Evolutionary conservation across 1,140 invertebrate genomes (phyloP).

Genomic region (Anagrus nilaparvatae): DNA sequence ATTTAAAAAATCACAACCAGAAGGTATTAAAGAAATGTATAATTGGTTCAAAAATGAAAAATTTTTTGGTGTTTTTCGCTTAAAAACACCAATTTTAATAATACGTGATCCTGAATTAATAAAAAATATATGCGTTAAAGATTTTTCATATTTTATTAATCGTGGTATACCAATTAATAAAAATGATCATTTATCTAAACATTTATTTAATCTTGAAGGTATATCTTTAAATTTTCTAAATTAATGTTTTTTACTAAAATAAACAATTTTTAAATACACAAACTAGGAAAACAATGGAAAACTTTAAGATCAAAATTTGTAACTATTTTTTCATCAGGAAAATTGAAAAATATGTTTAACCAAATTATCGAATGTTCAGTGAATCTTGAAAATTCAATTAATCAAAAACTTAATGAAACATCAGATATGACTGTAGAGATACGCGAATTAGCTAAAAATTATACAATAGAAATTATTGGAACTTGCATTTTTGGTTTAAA

Average conservation of each 20-base stretch:
- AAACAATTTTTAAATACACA: too few species aligned
- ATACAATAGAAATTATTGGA: conserved; percentile 49
- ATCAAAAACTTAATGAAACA: conserved; percentile 17
- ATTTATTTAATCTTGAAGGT: conserved; percentile 39
- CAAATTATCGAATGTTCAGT: conserved; percentile 36
- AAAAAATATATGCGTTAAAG: conserved; percentile 40
- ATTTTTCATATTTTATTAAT: conserved; percentile 43
- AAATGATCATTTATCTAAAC: conserved; percentile 28
- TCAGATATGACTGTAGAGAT: conserved; percentile 21
- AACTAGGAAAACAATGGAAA: conserved; percentile 39
- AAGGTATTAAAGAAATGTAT: conserved; percentile 33
- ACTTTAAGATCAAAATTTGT: conserved; percentile 41
- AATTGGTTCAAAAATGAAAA: conserved; percentile 32
- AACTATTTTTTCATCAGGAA: conserved; percentile 44
- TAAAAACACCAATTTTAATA: conserved; percentile 39
- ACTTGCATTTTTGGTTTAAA: conserved; percentile 49
- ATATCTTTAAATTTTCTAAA: not conserved
- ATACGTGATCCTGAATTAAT: conserved; percentile 43
- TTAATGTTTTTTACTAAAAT: too few species aligned
- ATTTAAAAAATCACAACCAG: conserved; percentile 28
- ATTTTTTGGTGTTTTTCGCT: conserved; percentile 39
- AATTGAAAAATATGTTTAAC: conserved; percentile 46
- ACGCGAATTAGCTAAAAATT: conserved; percentile 42
- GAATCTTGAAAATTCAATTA: conserved; percentile 27
- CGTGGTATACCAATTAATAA: conserved; percentile 32